These are phyloP conservation scores for Corynorhinus townsendii DNA, from an alignment of 2,113 vertebrate genomes.

Conservation along the genomic window DNA sequence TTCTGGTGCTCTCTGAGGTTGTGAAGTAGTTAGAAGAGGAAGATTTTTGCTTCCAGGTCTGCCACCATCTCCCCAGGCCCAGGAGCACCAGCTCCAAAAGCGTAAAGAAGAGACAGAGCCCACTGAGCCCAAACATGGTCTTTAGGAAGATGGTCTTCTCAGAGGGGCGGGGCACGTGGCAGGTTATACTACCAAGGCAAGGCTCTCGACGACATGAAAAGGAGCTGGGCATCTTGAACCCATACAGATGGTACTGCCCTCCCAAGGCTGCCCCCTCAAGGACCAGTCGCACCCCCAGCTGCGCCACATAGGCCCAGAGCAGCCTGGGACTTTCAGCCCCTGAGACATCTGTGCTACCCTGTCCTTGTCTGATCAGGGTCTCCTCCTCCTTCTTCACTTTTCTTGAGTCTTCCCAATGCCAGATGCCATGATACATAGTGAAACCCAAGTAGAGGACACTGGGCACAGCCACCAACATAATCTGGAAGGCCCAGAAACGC, in stretches of 20 bases:
- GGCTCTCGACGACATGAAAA: conserved; percentile 57
- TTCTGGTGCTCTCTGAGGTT: background rate
- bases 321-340: background rate
- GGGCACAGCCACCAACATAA: conserved; percentile 55
- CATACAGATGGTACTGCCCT: conserved; percentile 57
- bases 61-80: conserved; percentile 39
- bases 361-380: background rate
- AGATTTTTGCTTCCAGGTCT: background rate
- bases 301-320: conserved; percentile 62
- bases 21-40: background rate
- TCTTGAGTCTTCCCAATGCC: conserved; percentile 48
- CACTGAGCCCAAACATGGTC: conserved; percentile 63
- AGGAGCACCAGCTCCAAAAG: conserved; percentile 62
- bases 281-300: conserved; percentile 45
- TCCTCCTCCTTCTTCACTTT: conserved; percentile 14
- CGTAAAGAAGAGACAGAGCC: conserved; percentile 49
- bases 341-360: background rate
- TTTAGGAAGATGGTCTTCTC: conserved; percentile 66
- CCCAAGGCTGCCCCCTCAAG: conserved; percentile 57
- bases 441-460: conserved; percentile 41
- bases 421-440: conserved; percentile 40
- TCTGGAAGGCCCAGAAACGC: conserved; percentile 67
- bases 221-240: conserved; percentile 53
- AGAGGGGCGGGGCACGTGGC: conserved; percentile 44
- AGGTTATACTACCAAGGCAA: conserved; percentile 55